phyloP scores from a whole-genome alignment of 2,797 vertebrate species.

The Myotis myotis region DNA sequence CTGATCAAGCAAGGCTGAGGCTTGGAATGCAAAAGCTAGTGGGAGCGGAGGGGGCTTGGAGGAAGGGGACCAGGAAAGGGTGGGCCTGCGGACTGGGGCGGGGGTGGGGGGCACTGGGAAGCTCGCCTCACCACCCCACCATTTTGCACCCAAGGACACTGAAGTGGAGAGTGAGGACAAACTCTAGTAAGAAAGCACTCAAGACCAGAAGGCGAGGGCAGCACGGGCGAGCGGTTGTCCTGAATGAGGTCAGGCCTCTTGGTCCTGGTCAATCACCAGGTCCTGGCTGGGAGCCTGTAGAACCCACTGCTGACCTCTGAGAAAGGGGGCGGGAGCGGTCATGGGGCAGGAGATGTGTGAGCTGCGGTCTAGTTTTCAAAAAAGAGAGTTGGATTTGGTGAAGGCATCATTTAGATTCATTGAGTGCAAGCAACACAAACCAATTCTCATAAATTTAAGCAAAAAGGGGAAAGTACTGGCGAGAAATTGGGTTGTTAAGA shows the following conservation, averaged over 20 bases:
- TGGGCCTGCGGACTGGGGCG: background rate
- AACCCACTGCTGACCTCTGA: background rate
- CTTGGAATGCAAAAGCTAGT: background rate
- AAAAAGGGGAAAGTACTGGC: background rate
- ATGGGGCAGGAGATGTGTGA: background rate
- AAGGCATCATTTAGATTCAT: background rate
- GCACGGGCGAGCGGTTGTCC: background rate
- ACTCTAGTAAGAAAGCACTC: background rate
- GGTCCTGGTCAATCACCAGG: background rate
- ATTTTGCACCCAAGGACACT: background rate
- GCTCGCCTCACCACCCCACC: background rate
- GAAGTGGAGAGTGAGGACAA: background rate
- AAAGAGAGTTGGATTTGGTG: background rate
- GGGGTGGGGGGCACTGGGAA: background rate
- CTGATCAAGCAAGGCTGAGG: background rate
- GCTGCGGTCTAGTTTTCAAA: background rate
- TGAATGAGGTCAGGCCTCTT: background rate
- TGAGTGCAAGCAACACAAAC: constrained; percentile 2
- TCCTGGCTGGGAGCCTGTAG: background rate
- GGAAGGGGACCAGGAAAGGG: background rate
- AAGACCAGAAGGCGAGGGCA: background rate
- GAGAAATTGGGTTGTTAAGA: background rate
- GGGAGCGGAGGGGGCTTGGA: background rate
- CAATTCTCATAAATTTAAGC: background rate
- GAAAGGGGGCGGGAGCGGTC: background rate